phyloP scores from a whole-genome alignment of 2,113 vertebrate species.

The Gracilinanus agilis region DNA sequence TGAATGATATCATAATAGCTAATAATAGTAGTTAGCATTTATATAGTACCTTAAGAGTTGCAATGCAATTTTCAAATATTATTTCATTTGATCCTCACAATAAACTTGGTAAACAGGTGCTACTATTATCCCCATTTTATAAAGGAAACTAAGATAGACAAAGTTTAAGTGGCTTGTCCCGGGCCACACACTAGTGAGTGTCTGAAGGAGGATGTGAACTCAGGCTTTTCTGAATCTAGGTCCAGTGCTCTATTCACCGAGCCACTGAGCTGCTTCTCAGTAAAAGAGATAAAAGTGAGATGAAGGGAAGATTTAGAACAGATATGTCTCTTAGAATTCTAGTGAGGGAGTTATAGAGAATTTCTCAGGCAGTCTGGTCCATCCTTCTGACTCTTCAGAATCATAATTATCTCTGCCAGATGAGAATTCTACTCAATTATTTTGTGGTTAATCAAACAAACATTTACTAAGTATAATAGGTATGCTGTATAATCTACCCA shows the following conservation, averaged over 20 bases:
- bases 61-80: too few relatives aligned
- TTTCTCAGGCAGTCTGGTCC: not conserved
- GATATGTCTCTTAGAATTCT: not conserved
- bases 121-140: too few relatives aligned
- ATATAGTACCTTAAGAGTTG: too few relatives aligned
- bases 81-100: too few relatives aligned
- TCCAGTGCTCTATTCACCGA: not conserved
- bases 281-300: not conserved
- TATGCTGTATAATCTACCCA: not conserved
- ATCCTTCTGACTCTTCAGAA: not conserved
- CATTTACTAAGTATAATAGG: not conserved
- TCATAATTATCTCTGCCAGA: not conserved
- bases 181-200: too few relatives aligned
- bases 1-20: too few relatives aligned
- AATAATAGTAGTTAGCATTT: too few relatives aligned
- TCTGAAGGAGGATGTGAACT: not conserved
- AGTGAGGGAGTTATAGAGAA: not conserved
- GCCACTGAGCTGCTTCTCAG: not conserved
- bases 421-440: not conserved
- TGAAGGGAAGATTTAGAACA: not conserved
- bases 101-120: too few relatives aligned
- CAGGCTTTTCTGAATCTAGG: not conserved
- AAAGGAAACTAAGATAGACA: too few relatives aligned
- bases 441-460: not conserved
- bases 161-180: too few relatives aligned